Conservation (phyloP, 2,888 invertebrate genomes). For the Keiferia lycopersicella region DNA sequence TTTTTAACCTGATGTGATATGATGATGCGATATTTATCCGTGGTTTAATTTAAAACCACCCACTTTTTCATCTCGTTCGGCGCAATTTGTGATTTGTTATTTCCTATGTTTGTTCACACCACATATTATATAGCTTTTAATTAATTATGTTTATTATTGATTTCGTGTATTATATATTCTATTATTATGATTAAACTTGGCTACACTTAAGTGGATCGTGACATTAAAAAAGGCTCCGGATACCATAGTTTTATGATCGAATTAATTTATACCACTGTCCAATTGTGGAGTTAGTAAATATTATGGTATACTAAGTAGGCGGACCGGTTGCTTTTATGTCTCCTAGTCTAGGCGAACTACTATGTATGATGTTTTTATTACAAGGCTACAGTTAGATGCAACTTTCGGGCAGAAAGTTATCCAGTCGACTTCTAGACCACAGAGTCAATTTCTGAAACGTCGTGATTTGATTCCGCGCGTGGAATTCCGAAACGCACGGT, state of each 20-base stretch:
- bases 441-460: too few relatives aligned
- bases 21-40: too few relatives aligned
- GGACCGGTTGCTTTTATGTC: conserved; percentile 22
- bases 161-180: not conserved
- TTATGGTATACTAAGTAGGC: conserved; percentile 18
- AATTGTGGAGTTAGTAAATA: conserved; percentile 22
- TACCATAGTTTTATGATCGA: conserved; percentile 26
- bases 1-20: too few relatives aligned
- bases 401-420: too few relatives aligned
- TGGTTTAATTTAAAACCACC: too few relatives aligned
- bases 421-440: too few relatives aligned
- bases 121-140: not conserved
- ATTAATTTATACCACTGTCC: conserved; percentile 25
- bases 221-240: conserved; percentile 13
- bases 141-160: not conserved
- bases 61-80: too few relatives aligned
- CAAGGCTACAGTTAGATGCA: not conserved
- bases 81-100: not conserved
- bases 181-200: not conserved
- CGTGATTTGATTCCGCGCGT: too few relatives aligned
- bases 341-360: not conserved
- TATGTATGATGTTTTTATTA: not conserved
- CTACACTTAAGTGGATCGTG: conserved; percentile 16
- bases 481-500: too few relatives aligned
- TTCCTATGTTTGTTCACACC: not conserved